Evolutionary conservation across 2,888 invertebrate species (phyloP).

Genomic region (Dichetophora obliterata): DNA sequence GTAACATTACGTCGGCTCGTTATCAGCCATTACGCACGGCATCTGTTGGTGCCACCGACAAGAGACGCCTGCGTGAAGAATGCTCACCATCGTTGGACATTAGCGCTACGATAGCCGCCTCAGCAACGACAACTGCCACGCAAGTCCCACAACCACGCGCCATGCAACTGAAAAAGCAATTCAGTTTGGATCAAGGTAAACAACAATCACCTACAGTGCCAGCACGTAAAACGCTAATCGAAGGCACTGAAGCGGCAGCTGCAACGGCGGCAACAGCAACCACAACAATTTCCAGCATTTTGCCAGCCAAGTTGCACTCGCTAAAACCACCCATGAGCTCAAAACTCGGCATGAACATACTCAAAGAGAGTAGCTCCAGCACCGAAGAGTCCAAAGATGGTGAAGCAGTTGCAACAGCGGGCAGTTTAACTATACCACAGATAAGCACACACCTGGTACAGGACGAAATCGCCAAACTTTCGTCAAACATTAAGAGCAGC

Average conservation of each 20-base stretch:
- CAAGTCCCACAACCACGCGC: constrained; percentile 61
- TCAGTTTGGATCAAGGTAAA: constrained; percentile 69
- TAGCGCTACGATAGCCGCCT: constrained; percentile 39
- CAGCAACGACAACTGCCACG: constrained; percentile 51
- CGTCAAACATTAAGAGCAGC: constrained; percentile 70
- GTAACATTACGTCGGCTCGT: constrained; percentile 51
- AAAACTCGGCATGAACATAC: constrained; percentile 67
- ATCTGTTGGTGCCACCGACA: constrained; percentile 64
- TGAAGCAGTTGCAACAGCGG: constrained; percentile 44
- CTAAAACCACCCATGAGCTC: constrained; percentile 62
- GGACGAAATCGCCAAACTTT: constrained; percentile 70
- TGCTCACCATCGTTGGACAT: constrained; percentile 58
- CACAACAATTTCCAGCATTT: constrained; percentile 26
- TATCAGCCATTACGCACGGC: constrained; percentile 65
- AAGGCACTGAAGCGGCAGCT: constrained; percentile 23
- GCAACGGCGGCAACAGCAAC: constrained; percentile 8
- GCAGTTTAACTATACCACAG: constrained; percentile 62
- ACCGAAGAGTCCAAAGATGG: constrained; percentile 69
- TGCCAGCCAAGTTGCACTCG: constrained; percentile 60
- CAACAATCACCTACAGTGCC: constrained; percentile 37
- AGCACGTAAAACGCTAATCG: background rate
- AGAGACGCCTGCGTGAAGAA: constrained; percentile 48
- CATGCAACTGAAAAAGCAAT: constrained; percentile 69
- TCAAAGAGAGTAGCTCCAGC: constrained; percentile 70
- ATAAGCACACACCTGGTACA: constrained; percentile 69